phyloP scores from a whole-genome alignment of 2,888 invertebrate species.

The Maniola hyperantus region DNA sequence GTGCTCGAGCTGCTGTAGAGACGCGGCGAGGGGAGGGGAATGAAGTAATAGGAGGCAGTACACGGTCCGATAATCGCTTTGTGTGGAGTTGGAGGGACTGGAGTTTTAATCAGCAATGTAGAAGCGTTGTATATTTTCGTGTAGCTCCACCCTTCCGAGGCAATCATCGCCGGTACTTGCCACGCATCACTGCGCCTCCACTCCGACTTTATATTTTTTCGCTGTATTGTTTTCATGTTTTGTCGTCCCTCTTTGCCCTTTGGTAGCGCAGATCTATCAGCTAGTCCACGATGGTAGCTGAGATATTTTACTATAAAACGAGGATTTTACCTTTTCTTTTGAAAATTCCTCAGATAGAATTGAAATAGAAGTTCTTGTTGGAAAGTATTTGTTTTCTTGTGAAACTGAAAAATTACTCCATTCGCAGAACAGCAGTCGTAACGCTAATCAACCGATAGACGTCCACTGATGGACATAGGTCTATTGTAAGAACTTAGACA shows the following conservation, averaged over 20 bases:
- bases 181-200: constrained; percentile 55
- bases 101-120: constrained; percentile 73
- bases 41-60: constrained; percentile 58
- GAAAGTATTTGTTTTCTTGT: too few species aligned
- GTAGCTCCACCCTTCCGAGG: constrained; percentile 65
- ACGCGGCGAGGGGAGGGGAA: constrained; percentile 39
- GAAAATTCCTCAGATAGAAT: too few species aligned
- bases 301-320: too few species aligned
- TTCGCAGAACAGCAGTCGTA: too few species aligned
- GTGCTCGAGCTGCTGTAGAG: not conserved
- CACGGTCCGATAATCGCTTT: constrained; percentile 65
- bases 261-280: constrained; percentile 19
- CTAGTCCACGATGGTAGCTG: constrained; percentile 4
- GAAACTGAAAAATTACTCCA: too few species aligned
- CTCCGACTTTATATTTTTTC: constrained; percentile 38
- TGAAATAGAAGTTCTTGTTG: too few species aligned
- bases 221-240: constrained; percentile 38
- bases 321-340: too few species aligned
- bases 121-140: constrained; percentile 54
- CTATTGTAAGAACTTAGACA: too few species aligned
- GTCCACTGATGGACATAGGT: not conserved
- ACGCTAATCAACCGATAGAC: too few species aligned
- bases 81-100: constrained; percentile 56
- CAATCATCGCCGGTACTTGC: constrained; percentile 68
- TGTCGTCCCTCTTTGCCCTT: constrained; percentile 27